A percentile compares a stretch with the other conserved stretches of the same genome.
phyloP scores from a whole-genome alignment of 2,797 vertebrate genomes.

The Nyctibius grandis region DNA sequence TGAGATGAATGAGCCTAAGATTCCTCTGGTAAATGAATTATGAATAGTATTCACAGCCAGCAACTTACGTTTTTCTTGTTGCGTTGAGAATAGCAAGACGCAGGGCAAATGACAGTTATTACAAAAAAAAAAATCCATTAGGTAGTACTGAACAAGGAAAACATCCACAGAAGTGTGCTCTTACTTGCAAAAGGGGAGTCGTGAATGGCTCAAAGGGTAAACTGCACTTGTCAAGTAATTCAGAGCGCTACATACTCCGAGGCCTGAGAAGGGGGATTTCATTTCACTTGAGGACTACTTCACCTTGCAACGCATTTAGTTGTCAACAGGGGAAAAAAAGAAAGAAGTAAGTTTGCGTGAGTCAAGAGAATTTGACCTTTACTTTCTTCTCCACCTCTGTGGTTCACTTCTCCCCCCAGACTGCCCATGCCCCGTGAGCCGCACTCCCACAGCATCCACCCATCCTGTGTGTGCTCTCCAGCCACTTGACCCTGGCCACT shows the following conservation, averaged over 20 bases:
- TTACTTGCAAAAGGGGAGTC: background rate
- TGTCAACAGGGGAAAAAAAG: background rate
- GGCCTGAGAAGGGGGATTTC: background rate
- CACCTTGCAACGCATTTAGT: background rate
- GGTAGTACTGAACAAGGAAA: background rate
- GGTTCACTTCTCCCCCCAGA: background rate
- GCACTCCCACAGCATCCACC: background rate
- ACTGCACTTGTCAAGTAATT: background rate
- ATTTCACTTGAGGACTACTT: background rate
- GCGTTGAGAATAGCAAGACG: background rate
- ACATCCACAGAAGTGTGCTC: background rate
- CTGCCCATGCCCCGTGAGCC: background rate
- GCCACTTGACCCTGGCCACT: background rate
- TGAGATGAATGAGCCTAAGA: background rate
- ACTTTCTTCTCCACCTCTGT: background rate
- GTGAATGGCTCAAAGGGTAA: background rate
- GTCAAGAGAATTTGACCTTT: background rate
- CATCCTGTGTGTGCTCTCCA: accelerated
- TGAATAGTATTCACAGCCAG: background rate
- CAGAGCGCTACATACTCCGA: background rate
- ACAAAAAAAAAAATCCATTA: background rate
- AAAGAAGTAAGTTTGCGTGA: background rate
- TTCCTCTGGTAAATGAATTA: background rate
- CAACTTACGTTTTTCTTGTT: background rate
- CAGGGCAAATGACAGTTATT: background rate